phyloP scores from a whole-genome alignment of 2,113 vertebrate genomes.

The Xenopus borealis region DNA sequence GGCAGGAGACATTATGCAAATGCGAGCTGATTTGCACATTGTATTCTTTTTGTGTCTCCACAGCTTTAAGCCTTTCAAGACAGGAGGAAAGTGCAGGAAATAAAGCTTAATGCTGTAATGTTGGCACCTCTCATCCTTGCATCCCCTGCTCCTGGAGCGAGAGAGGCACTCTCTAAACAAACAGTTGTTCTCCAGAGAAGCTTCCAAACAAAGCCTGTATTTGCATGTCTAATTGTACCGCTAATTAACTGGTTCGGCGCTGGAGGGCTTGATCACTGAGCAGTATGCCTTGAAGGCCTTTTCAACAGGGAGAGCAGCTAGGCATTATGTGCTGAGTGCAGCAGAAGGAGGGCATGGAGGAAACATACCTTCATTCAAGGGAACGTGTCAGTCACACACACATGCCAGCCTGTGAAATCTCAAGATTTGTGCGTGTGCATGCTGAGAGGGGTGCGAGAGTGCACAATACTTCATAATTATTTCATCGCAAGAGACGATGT shows the following conservation, averaged over 20 bases:
- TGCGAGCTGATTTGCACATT: constrained; percentile 88
- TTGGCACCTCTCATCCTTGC: constrained; percentile 29
- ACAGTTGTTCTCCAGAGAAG: constrained; percentile 27
- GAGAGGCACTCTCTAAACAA: constrained; percentile 25
- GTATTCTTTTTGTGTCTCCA: constrained; percentile 89
- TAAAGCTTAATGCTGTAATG: constrained; percentile 20
- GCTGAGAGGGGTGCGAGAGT: constrained; percentile 18
- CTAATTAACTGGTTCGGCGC: constrained; percentile 41
- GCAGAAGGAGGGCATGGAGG: constrained; percentile 6
- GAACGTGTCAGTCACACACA: background rate
- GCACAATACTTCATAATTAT: constrained; percentile 40
- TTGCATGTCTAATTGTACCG: constrained; percentile 43
- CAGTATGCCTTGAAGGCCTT: constrained; percentile 26
- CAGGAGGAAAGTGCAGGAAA: constrained; percentile 9
- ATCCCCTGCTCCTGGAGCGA: constrained; percentile 43
- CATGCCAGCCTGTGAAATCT: background rate
- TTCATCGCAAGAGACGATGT: constrained; percentile 33
- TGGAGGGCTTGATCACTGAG: constrained; percentile 15
- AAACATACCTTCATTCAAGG: background rate
- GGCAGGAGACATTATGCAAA: constrained; percentile 97
- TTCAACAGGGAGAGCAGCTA: constrained; percentile 10
- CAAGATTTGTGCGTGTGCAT: background rate
- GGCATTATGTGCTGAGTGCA: background rate
- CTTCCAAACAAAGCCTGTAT: constrained; percentile 42
- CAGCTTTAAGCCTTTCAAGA: constrained; percentile 77